These are phyloP conservation scores for Dasyornis broadbenti DNA, from an alignment of 2,113 vertebrate genomes.

Conservation along the genomic window DNA sequence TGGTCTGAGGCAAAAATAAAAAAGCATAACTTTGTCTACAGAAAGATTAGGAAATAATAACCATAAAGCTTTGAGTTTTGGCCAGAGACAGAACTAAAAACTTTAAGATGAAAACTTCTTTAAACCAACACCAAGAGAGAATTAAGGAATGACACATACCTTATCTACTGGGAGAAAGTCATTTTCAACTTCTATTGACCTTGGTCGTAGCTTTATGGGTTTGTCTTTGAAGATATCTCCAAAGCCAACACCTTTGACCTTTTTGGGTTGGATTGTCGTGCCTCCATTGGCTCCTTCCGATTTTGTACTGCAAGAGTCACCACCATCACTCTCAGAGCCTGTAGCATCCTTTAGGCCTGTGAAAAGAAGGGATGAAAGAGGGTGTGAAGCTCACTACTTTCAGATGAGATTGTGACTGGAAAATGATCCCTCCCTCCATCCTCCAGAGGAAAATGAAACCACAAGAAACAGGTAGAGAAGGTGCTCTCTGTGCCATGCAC, in stretches of 20 bases:
- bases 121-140: background rate
- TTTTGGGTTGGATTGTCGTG: conserved; percentile 91
- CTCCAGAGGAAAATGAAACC: background rate
- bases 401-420: background rate
- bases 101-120: background rate
- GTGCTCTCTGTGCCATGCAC: background rate
- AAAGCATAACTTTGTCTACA: background rate
- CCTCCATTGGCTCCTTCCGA: conserved; percentile 87
- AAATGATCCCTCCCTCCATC: background rate
- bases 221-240: conserved; percentile 99
- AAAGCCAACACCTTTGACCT: conserved; percentile 93
- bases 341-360: conserved; percentile 90
- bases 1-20: background rate
- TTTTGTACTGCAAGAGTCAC: conserved; percentile 84
- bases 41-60: background rate
- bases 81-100: background rate
- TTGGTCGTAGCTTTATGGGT: conserved; percentile 91
- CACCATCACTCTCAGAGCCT: conserved; percentile 92
- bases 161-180: conserved; percentile 82
- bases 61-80: background rate
- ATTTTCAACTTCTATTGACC: conserved; percentile 88
- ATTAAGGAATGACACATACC: conserved; percentile 68
- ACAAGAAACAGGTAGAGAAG: background rate
- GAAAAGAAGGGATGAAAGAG: conserved; percentile 32
- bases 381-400: background rate